Evolutionary conservation across 2,113 vertebrate species (phyloP).

Genomic region (Pteruthius melanotis): DNA sequence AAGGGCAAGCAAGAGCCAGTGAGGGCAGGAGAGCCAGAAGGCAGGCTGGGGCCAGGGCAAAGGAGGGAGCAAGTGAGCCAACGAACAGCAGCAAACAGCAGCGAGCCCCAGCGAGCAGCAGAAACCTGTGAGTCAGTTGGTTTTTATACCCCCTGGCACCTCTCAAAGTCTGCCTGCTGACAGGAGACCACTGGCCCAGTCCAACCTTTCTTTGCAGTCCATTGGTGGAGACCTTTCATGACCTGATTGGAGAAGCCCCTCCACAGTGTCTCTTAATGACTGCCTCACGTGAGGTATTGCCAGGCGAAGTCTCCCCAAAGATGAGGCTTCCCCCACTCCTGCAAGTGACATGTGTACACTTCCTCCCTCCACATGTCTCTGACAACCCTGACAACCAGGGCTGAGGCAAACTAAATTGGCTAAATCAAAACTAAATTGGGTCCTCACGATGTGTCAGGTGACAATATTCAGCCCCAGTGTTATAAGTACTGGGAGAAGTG

Average conservation of each 20-base stretch:
- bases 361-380: not conserved
- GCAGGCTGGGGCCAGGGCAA: too few relatives aligned
- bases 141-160: not conserved
- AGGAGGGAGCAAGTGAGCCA: not conserved
- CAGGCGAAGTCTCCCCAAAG: not conserved
- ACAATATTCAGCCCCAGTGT: not conserved
- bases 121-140: not conserved
- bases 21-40: not conserved
- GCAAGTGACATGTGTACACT: not conserved
- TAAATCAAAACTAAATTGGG: not conserved
- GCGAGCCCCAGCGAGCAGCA: not conserved
- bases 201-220: not conserved
- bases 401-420: not conserved
- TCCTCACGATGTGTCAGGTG: not conserved
- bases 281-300: too few relatives aligned
- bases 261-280: too few relatives aligned
- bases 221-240: too few relatives aligned
- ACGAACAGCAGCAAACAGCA: not conserved
- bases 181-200: not conserved
- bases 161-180: too few relatives aligned
- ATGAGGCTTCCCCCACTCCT: not conserved
- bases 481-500: not conserved
- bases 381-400: not conserved
- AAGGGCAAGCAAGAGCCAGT: accelerated
- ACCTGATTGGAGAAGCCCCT: not conserved